Evolutionary conservation across 2,888 invertebrate genomes (phyloP), one percentile per base, ranked within the genome.

Genomic region (Thymelicus acteon): DNA sequence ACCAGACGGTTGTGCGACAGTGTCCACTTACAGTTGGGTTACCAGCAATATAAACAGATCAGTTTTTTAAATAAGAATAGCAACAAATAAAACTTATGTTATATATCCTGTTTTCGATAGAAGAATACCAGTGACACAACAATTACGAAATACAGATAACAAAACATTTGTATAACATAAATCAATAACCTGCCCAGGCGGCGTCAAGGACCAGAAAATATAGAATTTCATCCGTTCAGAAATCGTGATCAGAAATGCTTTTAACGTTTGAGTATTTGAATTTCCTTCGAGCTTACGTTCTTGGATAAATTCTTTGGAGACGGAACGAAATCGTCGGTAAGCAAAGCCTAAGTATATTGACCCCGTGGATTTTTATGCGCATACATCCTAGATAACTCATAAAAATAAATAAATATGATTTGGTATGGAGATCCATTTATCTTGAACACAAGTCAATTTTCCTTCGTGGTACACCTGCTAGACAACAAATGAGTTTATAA

Each of bases 221-320:
- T 85, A 82, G 80, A 84, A 85, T 86, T 86, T 86, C 80, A 82
- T 80, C 81, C 82, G 81, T 83, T 78, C 81, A 83, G 82, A 81
- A 85, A 85, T 84, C 78, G 80, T 83, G 85, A 88, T 85, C 82
- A 83, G 78, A 85, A 87, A 86, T 88, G 83, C 85, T 88, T 87
- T 88, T 85, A 85, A 84, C 82, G 82, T 79, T 84, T 74, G 76
- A 85, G 83, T 87, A 90, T 91, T 90, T 88, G 89, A 90, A 87
- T 88, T 87, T 86, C 80, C 81, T 80, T 77, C 81, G 76, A 80
- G 82, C 82, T 85, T 81, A 76, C 81, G 84, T 81, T 81, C 83
- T 80, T 83, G 77, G 83, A 85, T 81, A 84, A 87, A 88, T 88
- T 87, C 86, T 85, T 82, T 83, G 83, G 81, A 85, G 82, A 84